Conservation (phyloP, 2,797 vertebrate genomes). For the Takifugu ocellatus region DNA sequence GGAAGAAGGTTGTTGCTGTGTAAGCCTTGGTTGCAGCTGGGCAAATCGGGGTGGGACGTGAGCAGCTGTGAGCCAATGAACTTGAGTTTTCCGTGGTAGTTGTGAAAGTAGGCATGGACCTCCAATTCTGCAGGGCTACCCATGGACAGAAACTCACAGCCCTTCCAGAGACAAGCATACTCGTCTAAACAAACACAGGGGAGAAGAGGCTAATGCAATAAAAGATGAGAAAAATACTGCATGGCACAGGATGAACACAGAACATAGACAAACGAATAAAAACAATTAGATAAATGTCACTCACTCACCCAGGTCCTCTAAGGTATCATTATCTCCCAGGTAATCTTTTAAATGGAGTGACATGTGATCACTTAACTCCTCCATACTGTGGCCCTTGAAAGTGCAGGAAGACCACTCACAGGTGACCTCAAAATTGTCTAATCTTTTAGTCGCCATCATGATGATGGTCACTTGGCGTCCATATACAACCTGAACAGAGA, state of each 20-base stretch:
- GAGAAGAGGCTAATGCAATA: not conserved
- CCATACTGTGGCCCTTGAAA: conserved; percentile 67
- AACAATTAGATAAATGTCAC: too few relatives aligned
- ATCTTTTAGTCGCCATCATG: conserved; percentile 71
- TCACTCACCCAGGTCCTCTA: conserved; percentile 78
- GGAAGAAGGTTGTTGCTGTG: conserved; percentile 73
- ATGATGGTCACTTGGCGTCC: not conserved
- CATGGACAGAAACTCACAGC: conserved; percentile 74
- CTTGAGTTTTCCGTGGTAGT: conserved; percentile 77
- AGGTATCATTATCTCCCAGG: conserved; percentile 71
- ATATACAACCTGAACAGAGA: not conserved
- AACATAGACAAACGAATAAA: not conserved
- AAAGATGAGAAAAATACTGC: not conserved
- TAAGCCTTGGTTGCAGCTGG: conserved; percentile 67
- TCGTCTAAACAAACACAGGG: conserved; percentile 56
- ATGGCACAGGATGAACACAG: too few relatives aligned
- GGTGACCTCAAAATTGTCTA: conserved; percentile 56
- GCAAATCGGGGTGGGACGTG: conserved; percentile 65
- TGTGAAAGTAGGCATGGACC: conserved; percentile 72
- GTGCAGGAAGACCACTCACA: conserved; percentile 72
- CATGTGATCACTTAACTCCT: conserved; percentile 76
- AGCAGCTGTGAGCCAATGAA: conserved; percentile 65
- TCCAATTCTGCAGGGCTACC: conserved; percentile 68
- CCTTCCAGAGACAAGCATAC: conserved; percentile 72
- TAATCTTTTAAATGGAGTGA: conserved; percentile 67